Evolutionary conservation across 1,140 invertebrate species (phyloP).

Genomic region (Megathymus violae): DNA sequence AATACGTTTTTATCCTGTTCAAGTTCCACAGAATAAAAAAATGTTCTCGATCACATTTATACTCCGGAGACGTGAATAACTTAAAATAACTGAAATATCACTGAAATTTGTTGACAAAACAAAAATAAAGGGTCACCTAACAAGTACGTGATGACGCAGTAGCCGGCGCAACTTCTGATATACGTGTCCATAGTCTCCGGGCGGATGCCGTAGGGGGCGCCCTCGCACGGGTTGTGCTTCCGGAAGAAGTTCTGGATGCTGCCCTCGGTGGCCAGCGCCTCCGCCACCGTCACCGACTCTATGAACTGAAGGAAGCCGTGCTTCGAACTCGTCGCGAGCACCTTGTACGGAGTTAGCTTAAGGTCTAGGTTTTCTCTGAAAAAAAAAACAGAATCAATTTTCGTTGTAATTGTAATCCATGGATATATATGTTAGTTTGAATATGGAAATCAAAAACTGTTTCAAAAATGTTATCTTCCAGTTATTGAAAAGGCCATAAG

Average conservation of each 20-base stretch:
- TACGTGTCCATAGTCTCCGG: conserved; percentile 99
- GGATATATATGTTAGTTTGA: too few species aligned
- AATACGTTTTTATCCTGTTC: too few species aligned
- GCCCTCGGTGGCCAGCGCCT: conserved; percentile 94
- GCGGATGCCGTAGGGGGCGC: conserved; percentile 94
- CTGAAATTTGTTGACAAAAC: too few species aligned
- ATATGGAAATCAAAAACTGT: too few species aligned
- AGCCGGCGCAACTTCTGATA: conserved; percentile 98
- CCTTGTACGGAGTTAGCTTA: conserved; percentile 68
- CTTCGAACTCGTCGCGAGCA: conserved; percentile 96
- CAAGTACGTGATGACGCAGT: conserved; percentile 99
- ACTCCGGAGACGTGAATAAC: too few species aligned
- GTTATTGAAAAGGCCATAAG: too few species aligned
- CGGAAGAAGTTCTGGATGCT: conserved; percentile 96
- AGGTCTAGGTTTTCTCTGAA: conserved; percentile 55
- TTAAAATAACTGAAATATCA: too few species aligned
- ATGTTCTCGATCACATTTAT: too few species aligned
- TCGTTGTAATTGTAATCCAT: too few species aligned
- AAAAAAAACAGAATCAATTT: conserved; percentile 7
- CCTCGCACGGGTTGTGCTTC: conserved; percentile 94
- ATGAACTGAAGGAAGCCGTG: conserved; percentile 99
- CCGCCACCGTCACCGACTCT: conserved; percentile 96
- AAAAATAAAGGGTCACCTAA: too few species aligned
- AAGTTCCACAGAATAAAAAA: too few species aligned
- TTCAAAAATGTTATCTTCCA: too few species aligned